These are phyloP conservation scores for Panagrolaimus sp. DNA, from an alignment of 1,140 invertebrate species.

Conservation along the genomic window DNA sequence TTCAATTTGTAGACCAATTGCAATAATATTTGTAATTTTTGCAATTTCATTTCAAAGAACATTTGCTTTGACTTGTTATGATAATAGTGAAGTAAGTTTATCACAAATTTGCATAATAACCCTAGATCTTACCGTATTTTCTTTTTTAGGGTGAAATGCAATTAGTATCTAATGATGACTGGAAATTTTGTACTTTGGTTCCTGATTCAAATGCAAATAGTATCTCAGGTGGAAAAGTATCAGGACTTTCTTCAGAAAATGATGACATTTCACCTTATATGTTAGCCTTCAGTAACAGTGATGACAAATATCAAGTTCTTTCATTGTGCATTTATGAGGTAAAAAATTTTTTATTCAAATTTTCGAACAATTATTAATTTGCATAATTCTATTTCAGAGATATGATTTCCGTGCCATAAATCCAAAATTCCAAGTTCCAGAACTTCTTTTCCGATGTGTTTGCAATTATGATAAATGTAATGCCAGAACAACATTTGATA, in stretches of 20 bases:
- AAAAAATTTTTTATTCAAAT: too few relatives aligned
- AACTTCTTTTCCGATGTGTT: constrained; percentile 15
- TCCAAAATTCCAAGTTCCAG: neutral
- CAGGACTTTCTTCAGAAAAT: neutral
- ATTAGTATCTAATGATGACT: neutral
- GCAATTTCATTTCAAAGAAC: neutral
- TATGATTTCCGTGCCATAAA: constrained; percentile 2
- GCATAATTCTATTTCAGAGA: constrained; percentile 10
- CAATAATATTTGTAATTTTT: neutral
- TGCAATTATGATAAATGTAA: constrained; percentile 20
- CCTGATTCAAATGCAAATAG: neutral
- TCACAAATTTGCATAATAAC: neutral
- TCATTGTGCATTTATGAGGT: constrained; percentile 14
- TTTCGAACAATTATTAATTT: too few relatives aligned
- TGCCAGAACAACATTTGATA: neutral
- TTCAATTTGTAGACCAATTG: too few relatives aligned
- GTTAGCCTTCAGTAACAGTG: neutral
- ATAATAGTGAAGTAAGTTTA: constrained; percentile 6
- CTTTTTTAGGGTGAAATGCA: constrained; percentile 15
- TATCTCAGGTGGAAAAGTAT: neutral
- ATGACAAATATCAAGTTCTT: constrained; percentile 13
- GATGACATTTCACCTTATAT: neutral
- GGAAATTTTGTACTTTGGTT: constrained; percentile 1
- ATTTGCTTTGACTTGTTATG: constrained; percentile 3
- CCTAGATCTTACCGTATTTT: too few relatives aligned